Evolutionary conservation across 2,888 invertebrate species (phyloP), one percentile per base, ranked within the genome.

Genomic region (Phyto melanocephala): DNA sequence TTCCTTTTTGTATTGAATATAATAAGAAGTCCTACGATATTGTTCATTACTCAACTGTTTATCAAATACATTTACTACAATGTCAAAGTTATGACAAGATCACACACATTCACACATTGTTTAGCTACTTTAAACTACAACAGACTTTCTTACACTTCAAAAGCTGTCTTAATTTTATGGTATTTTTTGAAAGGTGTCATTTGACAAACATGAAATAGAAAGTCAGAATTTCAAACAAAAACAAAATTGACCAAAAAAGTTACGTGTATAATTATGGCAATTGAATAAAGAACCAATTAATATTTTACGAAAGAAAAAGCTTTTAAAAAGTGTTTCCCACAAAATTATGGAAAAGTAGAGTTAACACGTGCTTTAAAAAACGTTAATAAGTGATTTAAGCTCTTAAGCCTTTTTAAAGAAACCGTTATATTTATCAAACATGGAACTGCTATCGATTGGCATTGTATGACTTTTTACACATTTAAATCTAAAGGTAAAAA

Each of bases 231-330:
- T 28, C 15, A 28, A 28, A 28, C 3, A 45, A 7, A 42, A 45
- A 22, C 4, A 22, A 35, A 10, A 40, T 24, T 62, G n/a, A n/a
- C 5, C 1, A 8, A 37, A 50, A 52, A 52, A 58, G 24, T 54
- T 40, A 33, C 1, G 47, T 68, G 28, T 45, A 5, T 54, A 68
- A 63, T 63, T 63, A 47, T 68, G 67, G 22, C 24, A 33, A 58
- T 42, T 71, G 71, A 58, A 70, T 35, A 58, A 15, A 20, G 35
- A 50, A 50, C 17, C 35, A 67, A 70, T 42, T 56, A 33, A 15
- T 40, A 7, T 50, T 71, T 37, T 58, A n/a, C 13, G 2, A 24
- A 24, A 24, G 2, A 52, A 7, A 24, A 24, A 24, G 52, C 52
- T n/a, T 52, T 52, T 24, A 7, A 28, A 45, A 45, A 20, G 7